A percentile compares a stretch with the other conserved stretches of the same genome.
phyloP scores from a whole-genome alignment of 1,140 invertebrate species.

The Drosophila subpulchrella region DNA sequence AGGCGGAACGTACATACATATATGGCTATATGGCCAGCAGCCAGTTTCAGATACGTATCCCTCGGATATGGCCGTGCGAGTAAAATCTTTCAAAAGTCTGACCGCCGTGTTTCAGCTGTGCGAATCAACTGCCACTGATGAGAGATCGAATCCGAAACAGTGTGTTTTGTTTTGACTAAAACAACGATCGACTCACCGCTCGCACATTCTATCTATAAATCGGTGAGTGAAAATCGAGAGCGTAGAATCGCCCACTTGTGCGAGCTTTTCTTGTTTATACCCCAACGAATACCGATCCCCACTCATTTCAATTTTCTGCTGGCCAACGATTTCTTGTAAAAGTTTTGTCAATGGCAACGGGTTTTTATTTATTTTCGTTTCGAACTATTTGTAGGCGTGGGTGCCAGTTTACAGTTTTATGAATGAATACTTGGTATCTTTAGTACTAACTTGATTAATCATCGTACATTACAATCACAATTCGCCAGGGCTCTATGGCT shows the following conservation, averaged over 20 bases:
- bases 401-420: constrained; percentile 64
- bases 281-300: constrained; percentile 25
- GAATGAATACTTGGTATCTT: constrained; percentile 60
- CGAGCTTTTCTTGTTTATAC: constrained; percentile 59
- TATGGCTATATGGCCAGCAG: constrained; percentile 58
- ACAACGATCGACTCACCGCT: constrained; percentile 12
- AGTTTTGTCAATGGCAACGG: constrained; percentile 65
- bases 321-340: constrained; percentile 41
- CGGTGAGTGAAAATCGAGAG: constrained; percentile 56
- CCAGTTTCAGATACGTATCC: constrained; percentile 47
- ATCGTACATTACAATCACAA: constrained; percentile 69
- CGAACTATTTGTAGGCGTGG: constrained; percentile 48
- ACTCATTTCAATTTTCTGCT: constrained; percentile 36
- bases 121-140: constrained; percentile 56
- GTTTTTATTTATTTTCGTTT: constrained; percentile 46
- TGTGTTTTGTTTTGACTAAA: constrained; percentile 58
- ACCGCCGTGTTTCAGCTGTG: constrained; percentile 59
- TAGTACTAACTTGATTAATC: constrained; percentile 34
- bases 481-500: constrained; percentile 31
- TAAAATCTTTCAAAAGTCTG: constrained; percentile 23
- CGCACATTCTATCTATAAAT: constrained; percentile 43
- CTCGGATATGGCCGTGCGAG: constrained; percentile 12
- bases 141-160: constrained; percentile 33
- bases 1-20: constrained; percentile 47
- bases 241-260: constrained; percentile 33